Evolutionary conservation across 2,888 invertebrate species (phyloP).

Genomic region (Melieria crassipennis): DNA sequence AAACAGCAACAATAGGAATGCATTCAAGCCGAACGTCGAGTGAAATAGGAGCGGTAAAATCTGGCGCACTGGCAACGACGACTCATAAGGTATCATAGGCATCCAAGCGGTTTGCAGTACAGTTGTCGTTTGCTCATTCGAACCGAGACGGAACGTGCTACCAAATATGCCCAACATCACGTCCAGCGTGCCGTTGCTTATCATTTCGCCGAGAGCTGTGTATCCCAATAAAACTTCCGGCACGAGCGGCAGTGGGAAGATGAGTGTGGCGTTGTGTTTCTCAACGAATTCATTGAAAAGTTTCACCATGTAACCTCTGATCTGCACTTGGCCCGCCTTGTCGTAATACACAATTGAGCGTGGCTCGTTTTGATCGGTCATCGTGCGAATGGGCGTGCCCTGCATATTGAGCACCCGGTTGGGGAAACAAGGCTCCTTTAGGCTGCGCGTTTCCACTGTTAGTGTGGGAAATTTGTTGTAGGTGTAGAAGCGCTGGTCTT

Average conservation of each 20-base stretch:
- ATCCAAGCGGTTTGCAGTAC: constrained; percentile 14
- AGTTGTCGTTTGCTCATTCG: not conserved
- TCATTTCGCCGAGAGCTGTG: not conserved
- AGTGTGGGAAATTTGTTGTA: constrained; percentile 17
- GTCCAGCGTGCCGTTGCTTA: constrained; percentile 5
- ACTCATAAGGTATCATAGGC: constrained; percentile 22
- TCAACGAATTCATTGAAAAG: constrained; percentile 43
- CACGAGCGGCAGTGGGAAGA: not conserved
- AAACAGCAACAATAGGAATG: not conserved
- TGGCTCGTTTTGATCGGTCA: constrained; percentile 44
- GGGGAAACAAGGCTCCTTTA: not conserved
- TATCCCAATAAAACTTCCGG: not conserved
- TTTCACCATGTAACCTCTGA: constrained; percentile 44
- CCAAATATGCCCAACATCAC: not conserved
- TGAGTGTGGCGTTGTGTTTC: constrained; percentile 46
- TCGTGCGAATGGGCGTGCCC: constrained; percentile 16
- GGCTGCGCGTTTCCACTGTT: not conserved
- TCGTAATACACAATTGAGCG: constrained; percentile 43
- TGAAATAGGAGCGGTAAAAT: not conserved
- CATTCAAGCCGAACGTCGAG: not conserved
- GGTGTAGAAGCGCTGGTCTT: not conserved
- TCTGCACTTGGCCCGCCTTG: constrained; percentile 15
- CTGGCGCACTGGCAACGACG: not conserved
- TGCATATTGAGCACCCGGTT: constrained; percentile 15
- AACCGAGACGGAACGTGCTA: not conserved